Conservation (phyloP, 2,113 vertebrate genomes). For the Ceyx margarethae region DNA sequence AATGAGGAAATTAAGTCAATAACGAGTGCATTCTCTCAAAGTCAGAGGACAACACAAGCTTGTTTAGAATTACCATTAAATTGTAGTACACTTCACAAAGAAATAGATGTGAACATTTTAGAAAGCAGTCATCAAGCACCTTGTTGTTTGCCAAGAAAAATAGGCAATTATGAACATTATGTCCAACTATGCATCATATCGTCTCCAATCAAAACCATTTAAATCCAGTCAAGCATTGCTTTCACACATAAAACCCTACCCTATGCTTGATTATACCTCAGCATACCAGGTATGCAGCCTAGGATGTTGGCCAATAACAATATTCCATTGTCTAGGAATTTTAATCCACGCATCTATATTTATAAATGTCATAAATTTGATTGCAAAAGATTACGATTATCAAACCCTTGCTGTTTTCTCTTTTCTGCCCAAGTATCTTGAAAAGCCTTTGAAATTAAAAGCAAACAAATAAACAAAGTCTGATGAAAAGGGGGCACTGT, state of each 20-base stretch:
- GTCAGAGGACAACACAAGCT: constrained; percentile 20
- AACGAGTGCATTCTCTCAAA: neutral
- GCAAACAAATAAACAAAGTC: constrained; percentile 53
- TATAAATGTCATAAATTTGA: constrained; percentile 61
- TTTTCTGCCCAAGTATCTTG: constrained; percentile 42
- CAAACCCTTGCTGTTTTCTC: constrained; percentile 29
- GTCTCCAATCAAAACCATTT: constrained; percentile 66
- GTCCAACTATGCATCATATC: constrained; percentile 66
- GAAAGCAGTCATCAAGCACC: constrained; percentile 49
- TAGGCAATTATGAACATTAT: constrained; percentile 68
- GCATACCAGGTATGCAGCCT: constrained; percentile 38
- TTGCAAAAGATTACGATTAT: constrained; percentile 53
- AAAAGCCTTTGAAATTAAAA: constrained; percentile 49
- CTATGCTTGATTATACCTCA: constrained; percentile 48
- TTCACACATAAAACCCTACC: constrained; percentile 50
- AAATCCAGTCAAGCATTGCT: constrained; percentile 64
- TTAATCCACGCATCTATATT: constrained; percentile 53
- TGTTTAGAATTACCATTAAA: constrained; percentile 48
- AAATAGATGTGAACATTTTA: constrained; percentile 45
- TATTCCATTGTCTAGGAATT: constrained; percentile 55
- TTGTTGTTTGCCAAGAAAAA: constrained; percentile 70
- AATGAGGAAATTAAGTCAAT: constrained; percentile 24
- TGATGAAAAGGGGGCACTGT: constrained; percentile 2
- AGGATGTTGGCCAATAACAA: constrained; percentile 62
- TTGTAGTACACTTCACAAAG: constrained; percentile 38